A percentile compares a stretch with the other conserved stretches of the same genome.
Evolutionary conservation across 1,140 invertebrate species (phyloP).

Genomic region (Phocides pigmalion): DNA sequence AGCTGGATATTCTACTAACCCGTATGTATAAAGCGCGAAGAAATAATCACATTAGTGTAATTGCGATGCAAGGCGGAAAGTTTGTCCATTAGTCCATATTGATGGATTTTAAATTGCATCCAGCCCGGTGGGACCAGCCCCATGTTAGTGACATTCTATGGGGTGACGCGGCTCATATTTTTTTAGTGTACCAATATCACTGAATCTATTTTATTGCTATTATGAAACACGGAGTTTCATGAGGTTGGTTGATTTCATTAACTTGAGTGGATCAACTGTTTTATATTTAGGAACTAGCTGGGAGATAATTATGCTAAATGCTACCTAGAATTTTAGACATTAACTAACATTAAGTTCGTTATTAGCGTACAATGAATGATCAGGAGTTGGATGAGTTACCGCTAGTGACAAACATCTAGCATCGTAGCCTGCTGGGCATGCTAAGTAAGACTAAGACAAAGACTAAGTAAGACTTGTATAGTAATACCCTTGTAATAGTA

Average conservation of each 20-base stretch:
- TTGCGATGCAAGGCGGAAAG: conserved; percentile 75
- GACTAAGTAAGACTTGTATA: no score
- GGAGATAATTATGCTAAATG: no score
- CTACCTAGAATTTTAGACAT: no score
- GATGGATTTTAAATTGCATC: conserved; percentile 78
- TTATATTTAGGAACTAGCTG: no score
- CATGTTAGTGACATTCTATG: conserved; percentile 45
- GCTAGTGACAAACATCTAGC: no score
- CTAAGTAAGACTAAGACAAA: no score
- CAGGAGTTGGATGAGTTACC: no score
- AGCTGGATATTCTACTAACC: not conserved
- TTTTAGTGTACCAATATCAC: conserved; percentile 32
- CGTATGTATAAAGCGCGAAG: conserved; percentile 47
- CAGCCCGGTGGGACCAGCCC: conserved; percentile 54
- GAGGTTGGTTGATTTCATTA: conserved; percentile 21
- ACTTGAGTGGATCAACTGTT: conserved; percentile 15
- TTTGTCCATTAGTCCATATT: conserved; percentile 74
- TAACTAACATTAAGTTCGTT: no score
- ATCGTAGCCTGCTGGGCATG: no score
- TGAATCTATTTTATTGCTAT: conserved; percentile 25
- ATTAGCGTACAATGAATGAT: no score
- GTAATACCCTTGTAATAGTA: no score
- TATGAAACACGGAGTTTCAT: conserved; percentile 19
- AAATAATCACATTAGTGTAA: conserved; percentile 77
- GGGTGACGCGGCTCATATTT: conserved; percentile 50